Evolutionary conservation across 2,113 vertebrate genomes (phyloP).

Genomic region (Platichthys stellatus): DNA sequence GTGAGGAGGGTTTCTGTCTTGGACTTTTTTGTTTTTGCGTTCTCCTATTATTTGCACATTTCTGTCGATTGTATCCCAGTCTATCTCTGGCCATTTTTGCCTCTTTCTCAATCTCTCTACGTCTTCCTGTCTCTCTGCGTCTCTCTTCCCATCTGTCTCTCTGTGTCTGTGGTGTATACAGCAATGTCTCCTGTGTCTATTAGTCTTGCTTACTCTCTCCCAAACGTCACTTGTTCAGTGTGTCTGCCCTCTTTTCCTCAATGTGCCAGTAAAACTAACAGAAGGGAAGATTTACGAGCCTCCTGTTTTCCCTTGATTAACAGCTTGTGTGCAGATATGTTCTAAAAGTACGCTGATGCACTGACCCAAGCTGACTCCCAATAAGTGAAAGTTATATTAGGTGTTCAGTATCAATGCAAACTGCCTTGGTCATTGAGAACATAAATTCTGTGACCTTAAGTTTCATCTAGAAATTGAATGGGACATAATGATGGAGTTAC

Average conservation of each 20-base stretch:
- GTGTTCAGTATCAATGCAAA: conserved; percentile 1
- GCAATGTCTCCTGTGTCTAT: conserved; percentile 19
- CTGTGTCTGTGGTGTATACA: conserved; percentile 24
- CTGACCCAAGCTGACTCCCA: not conserved
- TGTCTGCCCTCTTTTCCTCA: conserved; percentile 38
- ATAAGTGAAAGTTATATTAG: not conserved
- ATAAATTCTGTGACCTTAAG: conserved; percentile 3
- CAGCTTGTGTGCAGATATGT: conserved; percentile 12
- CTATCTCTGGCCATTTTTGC: conserved; percentile 5
- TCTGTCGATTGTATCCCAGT: not conserved
- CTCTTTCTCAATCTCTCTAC: conserved; percentile 20
- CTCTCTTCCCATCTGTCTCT: conserved; percentile 43
- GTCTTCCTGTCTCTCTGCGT: conserved; percentile 30
- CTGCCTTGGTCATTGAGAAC: not conserved
- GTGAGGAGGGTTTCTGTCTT: conserved; percentile 23
- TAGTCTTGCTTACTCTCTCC: conserved; percentile 46
- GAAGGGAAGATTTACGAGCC: conserved; percentile 41
- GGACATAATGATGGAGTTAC: not conserved
- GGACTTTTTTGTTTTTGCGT: conserved; percentile 13
- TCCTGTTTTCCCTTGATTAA: conserved; percentile 21
- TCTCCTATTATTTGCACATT: conserved; percentile 12
- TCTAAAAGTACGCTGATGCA: conserved; percentile 20
- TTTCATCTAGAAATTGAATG: not conserved
- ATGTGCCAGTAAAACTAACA: conserved; percentile 48
- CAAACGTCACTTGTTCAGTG: not conserved